These are phyloP conservation scores for Hoplostethus mediterraneus DNA, from an alignment of 2,797 vertebrate species.

Conservation along the genomic window DNA sequence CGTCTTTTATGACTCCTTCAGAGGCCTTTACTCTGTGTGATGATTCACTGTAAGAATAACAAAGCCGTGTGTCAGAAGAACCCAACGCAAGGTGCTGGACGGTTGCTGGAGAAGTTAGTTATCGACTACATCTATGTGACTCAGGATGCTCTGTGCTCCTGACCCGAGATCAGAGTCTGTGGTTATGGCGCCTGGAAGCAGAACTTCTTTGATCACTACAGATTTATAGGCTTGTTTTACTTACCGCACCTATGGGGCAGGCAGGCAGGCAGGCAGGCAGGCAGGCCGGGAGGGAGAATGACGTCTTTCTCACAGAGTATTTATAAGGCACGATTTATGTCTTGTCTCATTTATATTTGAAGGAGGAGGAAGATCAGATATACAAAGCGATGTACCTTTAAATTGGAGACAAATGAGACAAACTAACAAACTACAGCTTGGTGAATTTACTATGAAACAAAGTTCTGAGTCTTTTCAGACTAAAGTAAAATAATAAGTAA, in stretches of 20 bases:
- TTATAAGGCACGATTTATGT: constrained; percentile 65
- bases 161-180: constrained; percentile 71
- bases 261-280: constrained; percentile 12
- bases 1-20: constrained; percentile 63
- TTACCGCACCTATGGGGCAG: constrained; percentile 68
- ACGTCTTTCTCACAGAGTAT: constrained; percentile 53
- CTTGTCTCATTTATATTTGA: constrained; percentile 55
- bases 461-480: too few relatives aligned
- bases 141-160: constrained; percentile 58
- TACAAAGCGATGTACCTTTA: constrained; percentile 59
- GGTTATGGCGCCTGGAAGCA: constrained; percentile 59
- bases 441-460: too few relatives aligned
- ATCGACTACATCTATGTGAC: constrained; percentile 68
- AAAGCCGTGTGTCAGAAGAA: constrained; percentile 62
- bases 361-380: constrained; percentile 63
- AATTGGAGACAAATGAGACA: neutral
- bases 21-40: constrained; percentile 50
- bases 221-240: constrained; percentile 78
- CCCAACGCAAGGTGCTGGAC: constrained; percentile 30
- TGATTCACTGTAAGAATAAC: constrained; percentile 74
- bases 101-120: constrained; percentile 54
- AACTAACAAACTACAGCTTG: too few relatives aligned
- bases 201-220: constrained; percentile 77
- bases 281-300: constrained; percentile 19
- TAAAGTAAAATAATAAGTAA: too few relatives aligned